Evolutionary conservation across 2,113 vertebrate genomes (phyloP).

Genomic region (Amia ocellicauda): DNA sequence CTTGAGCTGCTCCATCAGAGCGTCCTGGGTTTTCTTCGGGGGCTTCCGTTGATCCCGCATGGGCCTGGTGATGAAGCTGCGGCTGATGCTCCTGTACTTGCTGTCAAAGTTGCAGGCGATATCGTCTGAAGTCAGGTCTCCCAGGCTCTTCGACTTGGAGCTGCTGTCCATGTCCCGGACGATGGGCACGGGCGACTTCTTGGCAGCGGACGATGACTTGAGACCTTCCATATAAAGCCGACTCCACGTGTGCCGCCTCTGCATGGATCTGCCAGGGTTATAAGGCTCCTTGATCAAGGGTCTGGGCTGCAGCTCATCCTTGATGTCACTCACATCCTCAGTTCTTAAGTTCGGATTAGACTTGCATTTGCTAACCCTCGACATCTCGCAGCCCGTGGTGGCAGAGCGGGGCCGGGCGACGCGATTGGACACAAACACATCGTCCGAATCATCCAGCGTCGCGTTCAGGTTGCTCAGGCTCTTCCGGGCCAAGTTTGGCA

Average conservation of each 20-base stretch:
- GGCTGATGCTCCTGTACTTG: slow-evolving; percentile 82
- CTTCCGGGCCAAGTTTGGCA: slow-evolving; percentile 77
- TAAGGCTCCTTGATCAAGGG: slow-evolving; percentile 53
- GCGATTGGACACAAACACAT: slow-evolving; percentile 38
- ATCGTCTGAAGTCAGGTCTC: slow-evolving; percentile 89
- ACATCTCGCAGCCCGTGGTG: slow-evolving; percentile 30
- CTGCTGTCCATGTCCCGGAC: slow-evolving; percentile 24
- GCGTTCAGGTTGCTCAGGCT: slow-evolving; percentile 61
- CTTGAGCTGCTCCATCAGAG: slow-evolving; percentile 78
- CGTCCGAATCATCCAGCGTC: slow-evolving; percentile 36
- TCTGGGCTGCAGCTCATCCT: slow-evolving; percentile 57
- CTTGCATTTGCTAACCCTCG: slow-evolving; percentile 78
- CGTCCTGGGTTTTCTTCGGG: slow-evolving; percentile 29
- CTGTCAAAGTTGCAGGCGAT: slow-evolving; percentile 77
- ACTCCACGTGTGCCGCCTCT: slow-evolving; percentile 75
- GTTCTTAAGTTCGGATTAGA: slow-evolving; percentile 84
- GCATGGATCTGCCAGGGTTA: slow-evolving; percentile 42
- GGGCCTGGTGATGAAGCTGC: slow-evolving; percentile 70
- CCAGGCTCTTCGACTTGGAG: slow-evolving; percentile 88
- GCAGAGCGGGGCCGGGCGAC: slow-evolving; percentile 43
- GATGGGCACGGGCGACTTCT: slow-evolving; percentile 37
- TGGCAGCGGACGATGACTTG: slow-evolving; percentile 49
- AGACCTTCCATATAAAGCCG: slow-evolving; percentile 78
- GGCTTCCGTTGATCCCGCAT: slow-evolving; percentile 57
- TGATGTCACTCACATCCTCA: neutral